Conservation (phyloP, 2,888 invertebrate genomes). For the Uropetala carovei region DNA sequence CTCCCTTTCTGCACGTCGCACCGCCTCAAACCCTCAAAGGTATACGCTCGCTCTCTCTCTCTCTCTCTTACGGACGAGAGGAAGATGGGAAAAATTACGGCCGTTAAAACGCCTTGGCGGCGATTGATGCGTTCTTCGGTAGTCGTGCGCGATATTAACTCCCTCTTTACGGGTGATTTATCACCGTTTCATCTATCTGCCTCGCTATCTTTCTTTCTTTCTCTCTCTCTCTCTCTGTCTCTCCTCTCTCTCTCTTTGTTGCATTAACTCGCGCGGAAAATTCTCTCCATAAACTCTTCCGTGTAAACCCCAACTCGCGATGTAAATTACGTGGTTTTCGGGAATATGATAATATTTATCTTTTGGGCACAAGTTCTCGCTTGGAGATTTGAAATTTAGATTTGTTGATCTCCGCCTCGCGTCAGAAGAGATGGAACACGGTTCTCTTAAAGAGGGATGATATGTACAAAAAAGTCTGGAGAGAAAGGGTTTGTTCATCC, state of each 20-base stretch:
- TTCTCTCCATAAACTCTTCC: slow-evolving; percentile 51
- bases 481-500: slow-evolving; percentile 20
- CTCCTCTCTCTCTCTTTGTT: not conserved
- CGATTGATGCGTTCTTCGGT: slow-evolving; percentile 4
- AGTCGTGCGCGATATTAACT: not conserved
- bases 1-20: not conserved
- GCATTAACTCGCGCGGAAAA: slow-evolving; percentile 34
- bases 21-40: not conserved
- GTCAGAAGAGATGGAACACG: not conserved
- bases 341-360: slow-evolving; percentile 51
- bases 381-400: slow-evolving; percentile 56
- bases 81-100: not conserved
- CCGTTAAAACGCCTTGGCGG: not conserved
- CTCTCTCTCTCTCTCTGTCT: not conserved
- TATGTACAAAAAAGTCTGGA: not conserved
- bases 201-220: too few relatives aligned
- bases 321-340: slow-evolving; percentile 52
- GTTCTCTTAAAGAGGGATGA: not conserved
- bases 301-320: slow-evolving; percentile 10
- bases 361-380: not conserved
- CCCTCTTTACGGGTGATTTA: not conserved
- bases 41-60: too few relatives aligned
- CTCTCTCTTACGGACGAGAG: not conserved
- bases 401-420: slow-evolving; percentile 53
- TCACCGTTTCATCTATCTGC: not conserved